Percentiles rank a stretch among this genome's conserved stretches.
phyloP scores from a whole-genome alignment of 2,888 invertebrate species.

The Trypoxylon attenuatum region DNA sequence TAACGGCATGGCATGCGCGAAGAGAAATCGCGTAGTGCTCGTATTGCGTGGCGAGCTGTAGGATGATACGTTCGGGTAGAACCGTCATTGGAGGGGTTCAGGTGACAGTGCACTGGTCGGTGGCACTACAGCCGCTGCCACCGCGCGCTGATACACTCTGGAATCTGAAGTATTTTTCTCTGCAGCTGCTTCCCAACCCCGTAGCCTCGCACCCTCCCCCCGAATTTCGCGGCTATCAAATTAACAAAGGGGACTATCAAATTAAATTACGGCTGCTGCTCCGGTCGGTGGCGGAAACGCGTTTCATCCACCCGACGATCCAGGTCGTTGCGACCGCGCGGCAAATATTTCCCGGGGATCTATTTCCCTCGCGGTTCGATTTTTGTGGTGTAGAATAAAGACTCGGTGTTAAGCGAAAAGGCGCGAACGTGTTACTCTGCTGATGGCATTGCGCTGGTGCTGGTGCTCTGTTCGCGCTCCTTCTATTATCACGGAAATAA shows the following conservation, averaged over 20 bases:
- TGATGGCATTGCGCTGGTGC: too few species aligned
- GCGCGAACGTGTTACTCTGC: too few species aligned
- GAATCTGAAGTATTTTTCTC: slow-evolving; percentile 67
- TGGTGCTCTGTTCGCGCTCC: slow-evolving; percentile 2
- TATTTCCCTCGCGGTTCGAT: slow-evolving; percentile 37
- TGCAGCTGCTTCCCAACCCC: slow-evolving; percentile 41
- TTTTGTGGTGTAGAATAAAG: too few species aligned
- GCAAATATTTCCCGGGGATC: slow-evolving; percentile 52
- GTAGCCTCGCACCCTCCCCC: slow-evolving; percentile 29
- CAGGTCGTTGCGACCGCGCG: slow-evolving; percentile 40
- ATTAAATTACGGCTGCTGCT: slow-evolving; percentile 62
- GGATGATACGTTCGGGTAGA: slow-evolving; percentile 49
- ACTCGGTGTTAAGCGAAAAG: too few species aligned
- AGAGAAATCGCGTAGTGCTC: slow-evolving; percentile 50
- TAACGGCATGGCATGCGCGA: slow-evolving; percentile 49
- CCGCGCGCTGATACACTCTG: slow-evolving; percentile 41
- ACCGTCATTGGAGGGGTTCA: slow-evolving; percentile 36
- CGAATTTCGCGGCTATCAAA: slow-evolving; percentile 44
- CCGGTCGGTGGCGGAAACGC: slow-evolving; percentile 31
- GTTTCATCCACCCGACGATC: slow-evolving; percentile 33
- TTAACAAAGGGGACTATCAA: slow-evolving; percentile 67
- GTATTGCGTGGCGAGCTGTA: slow-evolving; percentile 25
- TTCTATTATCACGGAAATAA: slow-evolving; percentile 39
- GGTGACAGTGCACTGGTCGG: slow-evolving; percentile 40
- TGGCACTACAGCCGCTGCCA: slow-evolving; percentile 29